Conservation (phyloP, 2,113 vertebrate species). For the Lontra canadensis region DNA sequence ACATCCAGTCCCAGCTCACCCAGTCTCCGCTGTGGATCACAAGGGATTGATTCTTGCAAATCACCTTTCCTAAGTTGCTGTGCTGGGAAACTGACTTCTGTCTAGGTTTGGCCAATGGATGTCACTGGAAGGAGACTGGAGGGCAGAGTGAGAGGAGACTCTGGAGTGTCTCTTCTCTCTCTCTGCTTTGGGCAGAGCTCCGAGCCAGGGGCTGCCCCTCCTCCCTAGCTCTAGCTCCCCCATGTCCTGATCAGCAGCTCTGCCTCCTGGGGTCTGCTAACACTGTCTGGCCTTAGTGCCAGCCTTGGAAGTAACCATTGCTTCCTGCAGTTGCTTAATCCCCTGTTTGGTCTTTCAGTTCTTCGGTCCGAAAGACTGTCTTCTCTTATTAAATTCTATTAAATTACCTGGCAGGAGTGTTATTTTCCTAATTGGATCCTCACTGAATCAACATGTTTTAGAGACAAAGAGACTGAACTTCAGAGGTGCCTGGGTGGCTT, state of each 20-base stretch:
- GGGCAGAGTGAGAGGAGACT: background rate
- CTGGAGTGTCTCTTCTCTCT: background rate
- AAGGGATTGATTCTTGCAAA: background rate
- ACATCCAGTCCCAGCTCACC: background rate
- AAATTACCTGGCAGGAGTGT: background rate
- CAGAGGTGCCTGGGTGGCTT: background rate
- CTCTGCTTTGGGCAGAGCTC: background rate
- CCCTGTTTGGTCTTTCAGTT: background rate
- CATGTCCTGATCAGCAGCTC: background rate
- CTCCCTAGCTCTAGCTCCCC: background rate
- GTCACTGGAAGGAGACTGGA: background rate
- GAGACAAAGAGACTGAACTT: background rate
- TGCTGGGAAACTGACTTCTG: background rate
- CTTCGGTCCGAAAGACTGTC: background rate
- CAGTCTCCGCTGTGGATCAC: background rate
- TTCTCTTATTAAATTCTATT: background rate
- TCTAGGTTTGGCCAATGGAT: background rate
- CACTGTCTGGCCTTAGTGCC: background rate
- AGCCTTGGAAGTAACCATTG: background rate
- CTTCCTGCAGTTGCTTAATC: background rate
- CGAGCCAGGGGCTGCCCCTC: background rate
- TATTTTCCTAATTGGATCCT: slow-evolving; percentile 2
- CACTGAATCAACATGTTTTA: background rate
- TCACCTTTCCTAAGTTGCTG: background rate
- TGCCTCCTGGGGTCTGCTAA: background rate